These are phyloP conservation scores for Drosophila kambysellisi DNA, from an alignment of 2,888 invertebrate species.

Conservation along the genomic window DNA sequence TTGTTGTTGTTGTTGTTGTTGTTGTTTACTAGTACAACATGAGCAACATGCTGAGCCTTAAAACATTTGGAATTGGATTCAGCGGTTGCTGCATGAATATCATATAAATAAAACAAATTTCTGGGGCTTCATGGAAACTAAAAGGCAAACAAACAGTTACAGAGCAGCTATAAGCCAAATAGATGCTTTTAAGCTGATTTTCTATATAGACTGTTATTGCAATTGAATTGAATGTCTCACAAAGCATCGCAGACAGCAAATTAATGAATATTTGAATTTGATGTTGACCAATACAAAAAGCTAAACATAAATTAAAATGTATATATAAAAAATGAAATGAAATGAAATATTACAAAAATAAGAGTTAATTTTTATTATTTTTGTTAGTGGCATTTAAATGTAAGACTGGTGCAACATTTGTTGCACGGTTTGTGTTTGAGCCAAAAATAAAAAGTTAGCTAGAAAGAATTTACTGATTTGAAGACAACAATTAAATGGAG, in stretches of 20 bases:
- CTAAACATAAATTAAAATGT: neutral
- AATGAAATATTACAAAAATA: neutral
- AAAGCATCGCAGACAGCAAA: neutral
- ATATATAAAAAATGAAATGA: neutral
- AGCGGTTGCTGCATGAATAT: neutral
- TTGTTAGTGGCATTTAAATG: too few relatives aligned
- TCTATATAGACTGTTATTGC: neutral
- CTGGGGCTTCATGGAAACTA: neutral
- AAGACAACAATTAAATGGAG: neutral
- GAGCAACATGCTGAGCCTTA: neutral
- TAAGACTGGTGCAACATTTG: too few relatives aligned
- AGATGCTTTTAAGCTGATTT: neutral
- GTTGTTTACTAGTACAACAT: conserved; percentile 3
- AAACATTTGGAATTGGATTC: neutral
- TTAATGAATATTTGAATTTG: neutral
- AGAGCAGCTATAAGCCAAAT: neutral
- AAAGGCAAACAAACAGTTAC: neutral
- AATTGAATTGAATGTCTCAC: neutral
- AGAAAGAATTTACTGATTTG: neutral
- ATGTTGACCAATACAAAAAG: neutral
- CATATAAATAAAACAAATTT: neutral
- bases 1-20: neutral
- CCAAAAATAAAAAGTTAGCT: neutral
- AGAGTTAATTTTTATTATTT: too few relatives aligned
- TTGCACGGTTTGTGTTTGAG: neutral